A percentile compares a stretch with the other conserved stretches of the same genome.
Conservation (phyloP, 2,113 vertebrate genomes). For the Gymnobelideus leadbeateri region DNA sequence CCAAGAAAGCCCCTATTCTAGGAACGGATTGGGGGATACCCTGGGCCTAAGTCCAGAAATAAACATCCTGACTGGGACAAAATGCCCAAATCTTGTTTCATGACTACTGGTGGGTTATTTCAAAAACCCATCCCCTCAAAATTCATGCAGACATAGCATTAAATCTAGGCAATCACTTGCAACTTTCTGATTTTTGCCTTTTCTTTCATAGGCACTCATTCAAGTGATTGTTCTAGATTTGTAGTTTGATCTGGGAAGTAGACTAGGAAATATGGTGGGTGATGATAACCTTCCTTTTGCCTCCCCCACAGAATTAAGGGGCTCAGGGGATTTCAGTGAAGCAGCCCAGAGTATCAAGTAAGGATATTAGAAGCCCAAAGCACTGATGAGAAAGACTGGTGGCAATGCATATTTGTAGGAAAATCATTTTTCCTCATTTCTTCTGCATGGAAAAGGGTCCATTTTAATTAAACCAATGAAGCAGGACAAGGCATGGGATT, state of each 20-base stretch:
- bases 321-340: not conserved
- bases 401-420: not conserved
- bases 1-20: not conserved
- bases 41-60: not conserved
- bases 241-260: not conserved
- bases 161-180: not conserved
- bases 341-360: not conserved
- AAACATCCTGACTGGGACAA: not conserved
- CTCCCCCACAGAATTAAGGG: not conserved
- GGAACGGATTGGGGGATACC: not conserved
- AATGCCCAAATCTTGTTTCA: constrained; percentile 20
- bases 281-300: not conserved
- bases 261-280: not conserved
- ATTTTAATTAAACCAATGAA: constrained; percentile 21
- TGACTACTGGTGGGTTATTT: not conserved
- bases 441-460: constrained; percentile 38
- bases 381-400: not conserved
- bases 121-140: constrained; percentile 10
- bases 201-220: not conserved
- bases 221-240: not conserved
- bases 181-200: constrained; percentile 7
- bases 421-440: not conserved
- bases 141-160: not conserved
- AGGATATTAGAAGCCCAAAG: not conserved
- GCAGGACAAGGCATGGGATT: not conserved